These are phyloP conservation scores for Drosophila buzzatii DNA, from an alignment of 2,888 invertebrate species.

Conservation along the genomic window DNA sequence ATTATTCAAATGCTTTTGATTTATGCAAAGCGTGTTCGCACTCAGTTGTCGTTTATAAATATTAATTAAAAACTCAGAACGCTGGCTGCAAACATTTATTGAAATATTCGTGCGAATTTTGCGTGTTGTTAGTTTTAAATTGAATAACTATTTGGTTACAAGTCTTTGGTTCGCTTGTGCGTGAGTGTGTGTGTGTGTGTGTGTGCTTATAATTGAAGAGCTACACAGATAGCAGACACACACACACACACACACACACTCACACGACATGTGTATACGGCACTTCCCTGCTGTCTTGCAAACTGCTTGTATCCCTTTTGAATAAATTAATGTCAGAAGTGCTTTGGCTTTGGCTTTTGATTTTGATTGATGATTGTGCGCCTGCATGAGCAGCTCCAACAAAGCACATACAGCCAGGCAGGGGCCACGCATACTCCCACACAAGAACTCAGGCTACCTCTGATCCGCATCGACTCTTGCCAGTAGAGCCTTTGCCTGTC, in stretches of 20 bases:
- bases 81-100: conserved; percentile 33
- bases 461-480: conserved; percentile 34
- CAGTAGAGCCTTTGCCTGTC: conserved; percentile 42
- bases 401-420: conserved; percentile 21
- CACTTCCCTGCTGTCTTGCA: conserved; percentile 52
- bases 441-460: background rate
- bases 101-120: conserved; percentile 34
- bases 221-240: conserved; percentile 11
- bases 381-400: conserved; percentile 59
- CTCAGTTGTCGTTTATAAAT: conserved; percentile 63
- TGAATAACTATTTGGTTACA: conserved; percentile 53
- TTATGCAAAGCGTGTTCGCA: conserved; percentile 69
- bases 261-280: background rate
- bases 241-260: background rate
- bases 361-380: conserved; percentile 84
- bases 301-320: conserved; percentile 82
- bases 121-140: conserved; percentile 46
- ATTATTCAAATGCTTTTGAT: conserved; percentile 78
- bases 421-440: background rate
- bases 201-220: conserved; percentile 54
- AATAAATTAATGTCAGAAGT: conserved; percentile 85
- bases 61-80: conserved; percentile 62
- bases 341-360: conserved; percentile 83
- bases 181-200: conserved; percentile 1
- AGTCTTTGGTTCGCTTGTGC: too few relatives aligned